Percentiles rank a stretch among this genome's conserved stretches.
Conservation (phyloP, 2,113 vertebrate genomes). For the pig (Sus scrofa) region DNA sequence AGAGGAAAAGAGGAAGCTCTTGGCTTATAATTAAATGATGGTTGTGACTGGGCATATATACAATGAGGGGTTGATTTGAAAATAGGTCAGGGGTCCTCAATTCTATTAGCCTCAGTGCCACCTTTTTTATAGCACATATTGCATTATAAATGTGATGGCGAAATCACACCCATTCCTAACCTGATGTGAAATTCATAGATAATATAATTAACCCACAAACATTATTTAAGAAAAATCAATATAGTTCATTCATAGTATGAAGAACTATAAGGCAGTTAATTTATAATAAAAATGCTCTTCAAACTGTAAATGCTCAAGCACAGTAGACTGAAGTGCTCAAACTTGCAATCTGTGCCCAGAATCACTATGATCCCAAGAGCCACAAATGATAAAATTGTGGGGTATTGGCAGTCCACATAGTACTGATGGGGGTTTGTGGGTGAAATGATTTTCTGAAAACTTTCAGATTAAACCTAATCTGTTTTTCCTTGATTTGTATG, state of each 20-base stretch:
- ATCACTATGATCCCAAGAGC: neutral
- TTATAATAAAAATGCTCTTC: slow-evolving; percentile 26
- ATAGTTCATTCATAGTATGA: neutral
- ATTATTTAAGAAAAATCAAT: slow-evolving; percentile 31
- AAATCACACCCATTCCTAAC: neutral
- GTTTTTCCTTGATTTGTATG: neutral
- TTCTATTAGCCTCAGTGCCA: neutral
- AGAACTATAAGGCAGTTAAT: slow-evolving; percentile 21
- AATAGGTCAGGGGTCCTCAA: neutral
- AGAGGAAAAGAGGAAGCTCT: neutral
- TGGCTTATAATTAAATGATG: neutral
- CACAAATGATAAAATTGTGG: neutral
- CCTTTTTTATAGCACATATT: neutral
- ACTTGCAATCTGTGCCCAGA: neutral
- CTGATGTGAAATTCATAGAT: slow-evolving; percentile 6
- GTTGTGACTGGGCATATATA: neutral
- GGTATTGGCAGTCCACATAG: neutral
- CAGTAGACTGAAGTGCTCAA: neutral
- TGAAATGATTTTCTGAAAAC: slow-evolving; percentile 33
- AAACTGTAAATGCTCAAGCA: neutral
- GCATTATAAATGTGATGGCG: neutral
- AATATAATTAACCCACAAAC: neutral
- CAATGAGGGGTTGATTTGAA: neutral
- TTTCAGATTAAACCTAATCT: neutral
- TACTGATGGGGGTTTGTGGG: neutral